Evolutionary conservation across 2,797 vertebrate species (phyloP).

Genomic region (Okamejei kenojei): DNA sequence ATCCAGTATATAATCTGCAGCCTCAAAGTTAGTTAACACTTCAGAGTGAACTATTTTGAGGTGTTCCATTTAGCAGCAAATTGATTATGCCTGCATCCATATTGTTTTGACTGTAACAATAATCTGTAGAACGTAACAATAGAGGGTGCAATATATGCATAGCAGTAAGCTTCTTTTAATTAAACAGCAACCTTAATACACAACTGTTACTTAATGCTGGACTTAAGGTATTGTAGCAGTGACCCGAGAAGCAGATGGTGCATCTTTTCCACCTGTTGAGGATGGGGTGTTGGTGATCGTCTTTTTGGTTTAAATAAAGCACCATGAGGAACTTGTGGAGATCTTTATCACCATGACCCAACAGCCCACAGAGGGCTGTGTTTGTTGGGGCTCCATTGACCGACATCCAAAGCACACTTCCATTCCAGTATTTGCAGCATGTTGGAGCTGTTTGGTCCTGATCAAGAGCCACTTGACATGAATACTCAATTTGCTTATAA

Average conservation of each 20-base stretch:
- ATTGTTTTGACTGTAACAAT: not conserved
- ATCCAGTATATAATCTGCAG: not conserved
- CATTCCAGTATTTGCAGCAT: not conserved
- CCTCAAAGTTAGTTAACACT: not conserved
- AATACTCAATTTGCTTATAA: conserved; percentile 18
- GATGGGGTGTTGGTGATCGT: not conserved
- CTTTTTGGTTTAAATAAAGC: conserved; percentile 29
- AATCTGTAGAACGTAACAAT: not conserved
- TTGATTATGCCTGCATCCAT: not conserved
- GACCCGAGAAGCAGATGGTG: no score
- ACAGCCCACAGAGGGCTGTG: not conserved
- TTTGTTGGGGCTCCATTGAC: not conserved
- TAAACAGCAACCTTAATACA: not conserved
- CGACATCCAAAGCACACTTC: not conserved
- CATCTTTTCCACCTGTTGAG: not conserved
- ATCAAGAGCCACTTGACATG: not conserved
- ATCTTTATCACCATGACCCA: not conserved
- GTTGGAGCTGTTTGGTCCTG: not conserved
- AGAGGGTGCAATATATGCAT: not conserved
- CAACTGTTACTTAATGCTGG: not conserved
- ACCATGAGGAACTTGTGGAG: conserved; percentile 6
- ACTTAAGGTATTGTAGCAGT: not conserved
- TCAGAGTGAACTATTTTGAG: not conserved
- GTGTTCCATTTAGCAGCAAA: not conserved
- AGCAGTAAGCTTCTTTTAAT: not conserved